A percentile compares a stretch with the other conserved stretches of the same genome.
Conservation (phyloP, 2,797 vertebrate genomes). For the Pangasius mekongensis region DNA sequence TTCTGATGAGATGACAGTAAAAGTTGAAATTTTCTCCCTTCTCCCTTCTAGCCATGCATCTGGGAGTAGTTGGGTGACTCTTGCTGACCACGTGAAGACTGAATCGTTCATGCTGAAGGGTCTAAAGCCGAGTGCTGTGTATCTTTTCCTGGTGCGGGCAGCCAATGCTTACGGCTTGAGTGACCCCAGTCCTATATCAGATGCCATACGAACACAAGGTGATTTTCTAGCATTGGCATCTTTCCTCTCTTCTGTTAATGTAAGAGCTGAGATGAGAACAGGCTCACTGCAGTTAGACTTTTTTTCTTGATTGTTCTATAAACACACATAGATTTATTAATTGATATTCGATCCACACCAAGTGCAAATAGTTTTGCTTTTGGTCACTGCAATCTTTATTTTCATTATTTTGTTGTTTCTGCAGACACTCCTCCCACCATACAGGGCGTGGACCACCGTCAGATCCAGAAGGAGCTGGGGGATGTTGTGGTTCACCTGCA, state of each 20-base stretch:
- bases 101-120: slow-evolving; percentile 90
- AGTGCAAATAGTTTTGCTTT: background rate
- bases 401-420: slow-evolving; percentile 46
- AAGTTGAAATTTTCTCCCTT: background rate
- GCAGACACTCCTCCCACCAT: slow-evolving; percentile 95
- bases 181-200: slow-evolving; percentile 95
- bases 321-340: background rate
- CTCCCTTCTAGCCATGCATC: slow-evolving; percentile 84
- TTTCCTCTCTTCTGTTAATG: background rate
- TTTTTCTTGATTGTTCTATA: background rate
- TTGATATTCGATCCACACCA: background rate
- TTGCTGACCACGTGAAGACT: slow-evolving; percentile 94
- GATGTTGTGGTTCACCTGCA: slow-evolving; percentile 94
- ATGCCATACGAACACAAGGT: slow-evolving; percentile 98
- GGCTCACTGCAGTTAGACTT: background rate
- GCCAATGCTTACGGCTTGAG: slow-evolving; percentile 97
- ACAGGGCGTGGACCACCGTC: slow-evolving; percentile 95
- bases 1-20: background rate
- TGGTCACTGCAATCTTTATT: background rate
- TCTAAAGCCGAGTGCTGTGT: slow-evolving; percentile 93
- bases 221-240: slow-evolving; percentile 18
- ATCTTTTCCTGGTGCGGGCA: slow-evolving; percentile 96
- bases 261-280: background rate
- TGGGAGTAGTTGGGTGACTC: slow-evolving; percentile 97
- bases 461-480: slow-evolving; percentile 94